Evolutionary conservation across 2,797 vertebrate genomes (phyloP).

Genomic region (Argentina silus): DNA sequence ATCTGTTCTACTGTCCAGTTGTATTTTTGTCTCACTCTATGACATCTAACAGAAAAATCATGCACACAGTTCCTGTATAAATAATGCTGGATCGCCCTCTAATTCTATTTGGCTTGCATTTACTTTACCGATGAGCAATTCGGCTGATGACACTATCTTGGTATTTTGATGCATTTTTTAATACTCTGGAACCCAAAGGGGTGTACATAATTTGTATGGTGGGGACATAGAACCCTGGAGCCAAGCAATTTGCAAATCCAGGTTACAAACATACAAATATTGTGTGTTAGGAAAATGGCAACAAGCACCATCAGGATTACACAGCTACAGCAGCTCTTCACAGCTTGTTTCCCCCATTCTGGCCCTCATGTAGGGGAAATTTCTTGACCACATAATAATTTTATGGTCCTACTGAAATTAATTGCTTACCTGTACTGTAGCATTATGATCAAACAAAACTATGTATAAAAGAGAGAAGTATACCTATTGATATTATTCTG

Average conservation of each 20-base stretch:
- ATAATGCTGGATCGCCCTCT: conserved; percentile 43
- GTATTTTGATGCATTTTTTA: conserved; percentile 56
- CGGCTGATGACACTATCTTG: conserved; percentile 59
- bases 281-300: neutral
- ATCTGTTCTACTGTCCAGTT: conserved; percentile 15
- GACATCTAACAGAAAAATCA: conserved; percentile 26
- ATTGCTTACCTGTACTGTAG: neutral
- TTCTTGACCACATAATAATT: neutral
- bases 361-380: neutral
- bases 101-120: conserved; percentile 50
- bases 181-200: conserved; percentile 44
- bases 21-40: conserved; percentile 18
- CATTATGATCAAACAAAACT: neutral
- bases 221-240: conserved; percentile 59
- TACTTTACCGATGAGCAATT: conserved; percentile 57
- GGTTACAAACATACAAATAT: conserved; percentile 31
- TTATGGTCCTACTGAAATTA: neutral
- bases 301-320: neutral
- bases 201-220: conserved; percentile 54
- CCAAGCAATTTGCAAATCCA: conserved; percentile 50
- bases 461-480: neutral
- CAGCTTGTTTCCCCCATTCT: neutral
- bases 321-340: neutral
- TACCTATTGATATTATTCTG: neutral
- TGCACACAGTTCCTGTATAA: conserved; percentile 26